Base-by-base conservation (phyloP, 2,113 vertebrate species). In the Oreochromis aureus region DNA sequence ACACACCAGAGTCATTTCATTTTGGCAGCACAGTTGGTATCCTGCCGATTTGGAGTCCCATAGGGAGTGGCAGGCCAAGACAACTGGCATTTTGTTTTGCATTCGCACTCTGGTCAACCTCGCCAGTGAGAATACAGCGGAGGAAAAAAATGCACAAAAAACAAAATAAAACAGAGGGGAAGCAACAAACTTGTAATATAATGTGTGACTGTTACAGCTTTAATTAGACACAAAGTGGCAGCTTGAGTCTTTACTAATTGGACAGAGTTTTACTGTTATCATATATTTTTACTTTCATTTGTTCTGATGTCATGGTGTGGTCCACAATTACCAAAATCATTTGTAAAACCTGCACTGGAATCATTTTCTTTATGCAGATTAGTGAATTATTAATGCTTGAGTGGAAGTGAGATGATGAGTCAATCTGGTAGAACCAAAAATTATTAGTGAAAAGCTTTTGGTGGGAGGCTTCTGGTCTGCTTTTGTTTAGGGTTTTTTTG, bases 1-100 rank as follows among this genome's bases (percentile, higher is more conserved):
- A 93, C 93, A 91, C 93, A 93, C 91, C 80, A 78, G 87, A 94
- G 93, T 93, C 95, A 93, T 93, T 93, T 94, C 83, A 87, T 92
- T 92, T 92, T 91, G 89, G 89, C 92, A 84, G 87, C 87, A 89
- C 93, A 93, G 93, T 93, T 89, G 89, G 93, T 92, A 85, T 89
- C 87, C 87, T 55, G 89, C 89, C 79, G 63, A 90, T 90, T 90
- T 82, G 58, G 89, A 88, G 91, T 90, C 90, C 93, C 92, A 91
- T 34, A 87, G 93, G 92, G 93, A 95, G 91, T 82, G 90, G 66
- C 89, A 88, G 80, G 89, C 81, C 63, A 32, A 93, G 86, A 92
- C 89, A 86, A 91, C 89, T 87, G 88, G 78, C 78, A 83, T 89
- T 92, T 89, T 86, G 76, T 71, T 82, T 46, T 54, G 89, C 66